Conservation (phyloP, 1,140 invertebrate species). For the Chrysomallon squamiferum region DNA sequence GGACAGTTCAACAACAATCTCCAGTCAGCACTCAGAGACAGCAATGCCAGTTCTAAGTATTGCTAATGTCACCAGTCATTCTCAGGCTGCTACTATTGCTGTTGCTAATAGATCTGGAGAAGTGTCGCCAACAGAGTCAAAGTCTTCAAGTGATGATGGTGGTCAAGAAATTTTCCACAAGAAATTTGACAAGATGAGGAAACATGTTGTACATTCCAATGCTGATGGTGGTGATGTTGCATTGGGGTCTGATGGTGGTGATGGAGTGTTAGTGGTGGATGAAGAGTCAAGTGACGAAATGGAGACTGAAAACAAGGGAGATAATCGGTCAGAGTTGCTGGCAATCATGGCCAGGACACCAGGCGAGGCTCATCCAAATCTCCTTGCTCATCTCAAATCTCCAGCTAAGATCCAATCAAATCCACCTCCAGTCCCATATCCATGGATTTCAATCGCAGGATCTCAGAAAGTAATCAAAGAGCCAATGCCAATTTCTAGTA, state of each 20-base stretch:
- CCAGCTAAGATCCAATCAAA: conserved; percentile 5
- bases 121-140: conserved; percentile 7
- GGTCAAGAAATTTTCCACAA: conserved; percentile 48
- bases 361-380: conserved; percentile 52
- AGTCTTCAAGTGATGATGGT: conserved; percentile 13
- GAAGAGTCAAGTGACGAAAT: conserved; percentile 19
- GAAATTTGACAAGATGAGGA: conserved; percentile 58
- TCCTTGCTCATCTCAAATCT: conserved; percentile 50
- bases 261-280: conserved; percentile 1
- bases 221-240: conserved; percentile 7
- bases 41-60: too few species aligned
- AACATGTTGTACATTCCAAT: conserved; percentile 23
- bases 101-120: not conserved
- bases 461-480: too few species aligned
- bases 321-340: conserved; percentile 5
- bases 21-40: conserved; percentile 68
- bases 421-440: not conserved
- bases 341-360: conserved; percentile 31
- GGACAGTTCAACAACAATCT: not conserved
- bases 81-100: conserved; percentile 8
- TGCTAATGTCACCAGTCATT: too few species aligned
- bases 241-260: not conserved
- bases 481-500: too few species aligned
- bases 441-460: not conserved
- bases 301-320: conserved; percentile 1